Evolutionary conservation across 1,140 invertebrate species (phyloP).

Genomic region (Pomacea maculata): DNA sequence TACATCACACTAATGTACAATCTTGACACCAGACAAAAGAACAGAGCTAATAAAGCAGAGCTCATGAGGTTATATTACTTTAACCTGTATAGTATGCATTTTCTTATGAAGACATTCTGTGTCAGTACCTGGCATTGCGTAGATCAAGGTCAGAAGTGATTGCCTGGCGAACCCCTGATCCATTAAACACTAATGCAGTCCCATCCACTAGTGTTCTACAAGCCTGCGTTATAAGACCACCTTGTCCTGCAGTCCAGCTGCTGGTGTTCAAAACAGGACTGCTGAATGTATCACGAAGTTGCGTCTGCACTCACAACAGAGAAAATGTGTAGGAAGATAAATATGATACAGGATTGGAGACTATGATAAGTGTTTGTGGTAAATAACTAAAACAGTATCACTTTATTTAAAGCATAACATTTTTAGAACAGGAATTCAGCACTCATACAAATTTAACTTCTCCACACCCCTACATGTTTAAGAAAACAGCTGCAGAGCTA

Average conservation of each 20-base stretch:
- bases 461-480: too few species aligned
- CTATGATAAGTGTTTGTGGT: too few species aligned
- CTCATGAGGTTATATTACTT: not conserved
- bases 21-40: too few species aligned
- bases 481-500: too few species aligned
- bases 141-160: slow-evolving; percentile 62
- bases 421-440: too few species aligned
- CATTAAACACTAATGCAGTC: slow-evolving; percentile 58
- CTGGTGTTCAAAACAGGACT: slow-evolving; percentile 38
- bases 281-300: slow-evolving; percentile 63
- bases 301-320: slow-evolving; percentile 40
- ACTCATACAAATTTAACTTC: too few species aligned
- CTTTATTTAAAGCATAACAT: too few species aligned
- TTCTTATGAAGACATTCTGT: not conserved
- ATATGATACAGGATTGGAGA: too few species aligned
- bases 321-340: too few species aligned
- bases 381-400: too few species aligned
- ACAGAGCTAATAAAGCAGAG: too few species aligned
- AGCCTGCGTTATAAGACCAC: slow-evolving; percentile 49
- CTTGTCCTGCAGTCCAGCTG: slow-evolving; percentile 60
- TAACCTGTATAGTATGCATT: not conserved
- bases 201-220: slow-evolving; percentile 58
- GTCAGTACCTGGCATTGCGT: slow-evolving; percentile 58
- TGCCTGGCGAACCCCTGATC: slow-evolving; percentile 54
- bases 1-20: too few species aligned